Base-by-base conservation (phyloP, 1,140 invertebrate genomes). In the Bombus affinis region DNA sequence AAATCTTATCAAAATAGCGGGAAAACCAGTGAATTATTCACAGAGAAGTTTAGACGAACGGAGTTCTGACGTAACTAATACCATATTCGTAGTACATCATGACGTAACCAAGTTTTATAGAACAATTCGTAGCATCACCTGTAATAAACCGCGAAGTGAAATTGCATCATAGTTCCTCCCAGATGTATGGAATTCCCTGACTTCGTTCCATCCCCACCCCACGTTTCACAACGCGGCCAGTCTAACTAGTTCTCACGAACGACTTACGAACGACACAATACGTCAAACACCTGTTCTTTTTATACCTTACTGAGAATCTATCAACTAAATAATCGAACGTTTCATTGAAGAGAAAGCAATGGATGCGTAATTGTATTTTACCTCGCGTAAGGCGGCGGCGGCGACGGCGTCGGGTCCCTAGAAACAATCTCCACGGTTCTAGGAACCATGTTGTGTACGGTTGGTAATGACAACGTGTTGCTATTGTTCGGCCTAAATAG, bases 371-470 rank as follows among this genome's bases (percentile, higher is more conserved):
- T 32, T 47, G 72, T 83, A 77, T 42, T 39, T 86, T 91, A 95
- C 94, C 94, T 95, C 22, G 94, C 94, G 71, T 95, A 95, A 25
- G 94, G 94, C 4, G 94, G 94, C 70, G 93, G 93, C 28, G 94
- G 92, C 25, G 92, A 92, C 0, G 90, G 86, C 6, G 89, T 87
- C 1, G 94, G 86, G 53, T 93, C 90, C 39, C 85, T 85, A 37
- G 92, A 88, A n/a, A 91, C 80, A 39, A 92, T 79, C 78, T 89
- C 87, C 44, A 91, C 88, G 15, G 86, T 91, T 72, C 90, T 91
- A 8, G 93, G 87, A 62, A 92, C 88, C 81, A 89, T 85, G 47
- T 84, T 87, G 81, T 92, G 89, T 12, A 83, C 77, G 25, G 89
- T 71, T 37, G 91, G 84, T 85, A 89, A 68, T 37, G 89, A 76